Evolutionary conservation across 2,888 invertebrate genomes (phyloP), one percentile per base, ranked within the genome.

Genomic region (Monochamus alternatus): DNA sequence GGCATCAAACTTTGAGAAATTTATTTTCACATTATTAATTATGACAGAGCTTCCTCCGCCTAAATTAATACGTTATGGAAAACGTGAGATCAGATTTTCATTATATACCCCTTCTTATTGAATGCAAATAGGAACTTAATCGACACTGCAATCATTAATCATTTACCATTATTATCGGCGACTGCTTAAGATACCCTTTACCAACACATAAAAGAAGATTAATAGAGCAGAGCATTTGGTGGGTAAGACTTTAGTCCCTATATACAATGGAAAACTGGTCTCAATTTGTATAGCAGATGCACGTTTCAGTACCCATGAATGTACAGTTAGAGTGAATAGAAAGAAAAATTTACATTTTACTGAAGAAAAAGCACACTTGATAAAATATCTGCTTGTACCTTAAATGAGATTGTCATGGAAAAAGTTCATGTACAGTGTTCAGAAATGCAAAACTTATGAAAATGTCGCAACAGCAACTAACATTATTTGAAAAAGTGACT

Each of bases 101-200:
- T 47, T 47, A 30, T 38, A 44, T 43, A 44, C 69, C 47, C 60
- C 22, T 69, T 60, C 47, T 31, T n/a, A 55, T 31, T 22, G 7
- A 66, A 55, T 66, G 55, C 51, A 52, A 68, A 75, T 70, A 70
- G 65, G 68, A 71, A 63, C 68, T 74, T 72, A 73, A 69, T 75
- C 63, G 72, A 52, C 30, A 63, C 58, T 62, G 14, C 32, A 65
- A 73, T 70, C 74, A 77, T 77, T 75, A 77, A 77, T 75, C 75
- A 72, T 73, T 51, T 64, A 30, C 9, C 43, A 59, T 30, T 38
- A 59, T 44, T 58, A 22, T 44, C 14, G 59, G 22, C 58, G 43
- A 67, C 55, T 67, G 55, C 52, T 67, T 30, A 12, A 67, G 67
- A 67, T 52, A 58, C 22, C 12, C 52, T 55, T 12, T 68, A 38